These are phyloP conservation scores for Hemiscyllium ocellatum DNA, from an alignment of 2,113 vertebrate species.

Conservation along the genomic window DNA sequence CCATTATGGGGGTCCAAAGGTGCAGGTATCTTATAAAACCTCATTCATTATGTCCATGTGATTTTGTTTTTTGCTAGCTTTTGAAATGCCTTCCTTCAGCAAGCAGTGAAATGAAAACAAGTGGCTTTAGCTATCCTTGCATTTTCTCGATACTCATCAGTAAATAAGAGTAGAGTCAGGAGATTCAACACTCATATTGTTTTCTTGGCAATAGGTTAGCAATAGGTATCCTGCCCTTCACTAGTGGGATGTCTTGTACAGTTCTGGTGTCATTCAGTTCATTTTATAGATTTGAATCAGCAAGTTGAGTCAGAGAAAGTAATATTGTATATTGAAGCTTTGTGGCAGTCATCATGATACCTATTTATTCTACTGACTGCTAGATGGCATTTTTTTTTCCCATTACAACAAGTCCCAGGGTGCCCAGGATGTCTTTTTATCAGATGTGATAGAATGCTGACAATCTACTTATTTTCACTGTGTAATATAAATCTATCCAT, in stretches of 20 bases:
- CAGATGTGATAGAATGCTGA: neutral
- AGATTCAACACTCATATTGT: neutral
- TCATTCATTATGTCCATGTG: neutral
- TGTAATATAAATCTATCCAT: slow-evolving; percentile 23
- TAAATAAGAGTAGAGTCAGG: neutral
- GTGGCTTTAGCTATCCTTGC: neutral
- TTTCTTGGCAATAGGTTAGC: neutral
- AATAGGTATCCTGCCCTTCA: neutral
- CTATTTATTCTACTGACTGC: slow-evolving; percentile 18
- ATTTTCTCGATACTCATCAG: slow-evolving; percentile 2
- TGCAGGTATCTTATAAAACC: neutral
- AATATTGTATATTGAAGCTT: slow-evolving; percentile 25
- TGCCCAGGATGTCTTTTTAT: neutral
- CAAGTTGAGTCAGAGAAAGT: neutral
- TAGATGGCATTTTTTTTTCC: neutral
- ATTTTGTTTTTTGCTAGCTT: neutral
- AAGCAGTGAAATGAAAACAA: neutral
- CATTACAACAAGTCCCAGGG: neutral
- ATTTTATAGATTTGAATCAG: slow-evolving; percentile 20
- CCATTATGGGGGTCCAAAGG: neutral
- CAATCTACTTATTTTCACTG: slow-evolving; percentile 15
- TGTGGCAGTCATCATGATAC: slow-evolving; percentile 11
- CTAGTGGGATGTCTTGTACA: neutral
- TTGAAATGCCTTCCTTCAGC: neutral
- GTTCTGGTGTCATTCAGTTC: neutral